phyloP scores from a whole-genome alignment of 2,888 invertebrate species.

The Eupithecia tripunctaria region DNA sequence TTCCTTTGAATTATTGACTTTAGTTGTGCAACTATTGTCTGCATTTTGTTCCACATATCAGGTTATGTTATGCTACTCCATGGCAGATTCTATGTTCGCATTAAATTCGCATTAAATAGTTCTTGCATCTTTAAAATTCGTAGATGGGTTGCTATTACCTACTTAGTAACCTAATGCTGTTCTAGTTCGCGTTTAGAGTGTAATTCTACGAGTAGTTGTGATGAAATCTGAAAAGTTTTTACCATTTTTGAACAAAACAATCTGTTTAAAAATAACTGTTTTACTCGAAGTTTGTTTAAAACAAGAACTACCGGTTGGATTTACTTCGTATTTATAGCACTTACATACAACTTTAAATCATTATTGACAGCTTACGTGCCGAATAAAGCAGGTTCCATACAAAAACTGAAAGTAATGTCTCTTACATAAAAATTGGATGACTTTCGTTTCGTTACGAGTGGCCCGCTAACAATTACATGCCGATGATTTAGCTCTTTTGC shows the following conservation, averaged over 20 bases:
- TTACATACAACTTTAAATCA: slow-evolving; percentile 35
- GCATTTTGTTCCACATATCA: not conserved
- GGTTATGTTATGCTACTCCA: not conserved
- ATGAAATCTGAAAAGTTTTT: not conserved
- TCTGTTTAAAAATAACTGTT: not conserved
- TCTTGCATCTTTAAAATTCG: not conserved
- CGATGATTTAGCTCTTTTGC: slow-evolving; percentile 19
- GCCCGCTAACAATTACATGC: slow-evolving; percentile 31
- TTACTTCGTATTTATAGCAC: slow-evolving; percentile 22
- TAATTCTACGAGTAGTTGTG: not conserved
- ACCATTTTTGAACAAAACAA: not conserved
- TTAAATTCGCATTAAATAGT: not conserved
- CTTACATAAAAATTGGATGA: slow-evolving; percentile 55
- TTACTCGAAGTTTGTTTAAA: not conserved
- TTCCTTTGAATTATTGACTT: slow-evolving; percentile 26
- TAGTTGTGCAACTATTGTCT: slow-evolving; percentile 16
- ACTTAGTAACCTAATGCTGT: not conserved
- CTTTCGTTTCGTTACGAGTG: slow-evolving; percentile 52
- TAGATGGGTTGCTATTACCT: not conserved
- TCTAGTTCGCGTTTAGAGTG: not conserved
- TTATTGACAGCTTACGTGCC: slow-evolving; percentile 37
- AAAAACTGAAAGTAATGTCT: slow-evolving; percentile 51
- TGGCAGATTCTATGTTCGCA: not conserved
- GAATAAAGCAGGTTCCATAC: slow-evolving; percentile 44
- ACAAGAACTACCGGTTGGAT: slow-evolving; percentile 3